A percentile compares a stretch with the other conserved stretches of the same genome.
phyloP scores from a whole-genome alignment of 2,888 invertebrate genomes.

The Lasioglossum villosulum region DNA sequence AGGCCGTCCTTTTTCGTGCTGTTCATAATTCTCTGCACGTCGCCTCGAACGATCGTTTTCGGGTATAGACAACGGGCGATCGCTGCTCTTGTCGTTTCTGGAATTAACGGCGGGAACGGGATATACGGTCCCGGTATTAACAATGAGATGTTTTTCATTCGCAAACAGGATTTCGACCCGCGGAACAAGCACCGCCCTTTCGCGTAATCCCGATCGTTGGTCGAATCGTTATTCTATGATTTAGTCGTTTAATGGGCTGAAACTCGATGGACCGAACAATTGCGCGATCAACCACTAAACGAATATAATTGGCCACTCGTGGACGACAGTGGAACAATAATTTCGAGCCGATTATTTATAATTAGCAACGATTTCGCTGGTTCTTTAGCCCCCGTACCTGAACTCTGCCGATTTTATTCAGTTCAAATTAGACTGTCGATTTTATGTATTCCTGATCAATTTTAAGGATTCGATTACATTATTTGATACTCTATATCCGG shows the following conservation, averaged over 20 bases:
- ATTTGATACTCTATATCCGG: background rate
- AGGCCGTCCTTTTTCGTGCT: slow-evolving; percentile 34
- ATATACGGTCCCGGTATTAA: slow-evolving; percentile 19
- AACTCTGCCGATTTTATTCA: background rate
- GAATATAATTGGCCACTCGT: slow-evolving; percentile 20
- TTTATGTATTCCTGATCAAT: too few relatives aligned
- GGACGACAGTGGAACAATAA: background rate
- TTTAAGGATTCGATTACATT: too few relatives aligned
- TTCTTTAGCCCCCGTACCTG: background rate
- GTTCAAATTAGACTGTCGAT: too few relatives aligned
- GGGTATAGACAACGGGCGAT: slow-evolving; percentile 43
- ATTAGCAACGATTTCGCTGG: background rate
- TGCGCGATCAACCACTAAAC: slow-evolving; percentile 17
- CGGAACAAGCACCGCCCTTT: slow-evolving; percentile 17
- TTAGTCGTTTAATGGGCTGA: slow-evolving; percentile 16
- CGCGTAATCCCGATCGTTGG: slow-evolving; percentile 3
- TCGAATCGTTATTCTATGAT: slow-evolving; percentile 27
- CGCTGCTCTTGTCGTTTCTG: slow-evolving; percentile 43
- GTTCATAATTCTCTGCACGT: slow-evolving; percentile 42
- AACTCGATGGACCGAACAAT: slow-evolving; percentile 30
- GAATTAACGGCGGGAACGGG: slow-evolving; percentile 39
- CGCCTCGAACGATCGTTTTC: slow-evolving; percentile 46
- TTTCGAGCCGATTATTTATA: slow-evolving; percentile 13
- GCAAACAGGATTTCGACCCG: slow-evolving; percentile 9
- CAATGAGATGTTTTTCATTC: slow-evolving; percentile 43